phyloP scores from a whole-genome alignment of 2,797 vertebrate species.

The Fundulus diaphanus region DNA sequence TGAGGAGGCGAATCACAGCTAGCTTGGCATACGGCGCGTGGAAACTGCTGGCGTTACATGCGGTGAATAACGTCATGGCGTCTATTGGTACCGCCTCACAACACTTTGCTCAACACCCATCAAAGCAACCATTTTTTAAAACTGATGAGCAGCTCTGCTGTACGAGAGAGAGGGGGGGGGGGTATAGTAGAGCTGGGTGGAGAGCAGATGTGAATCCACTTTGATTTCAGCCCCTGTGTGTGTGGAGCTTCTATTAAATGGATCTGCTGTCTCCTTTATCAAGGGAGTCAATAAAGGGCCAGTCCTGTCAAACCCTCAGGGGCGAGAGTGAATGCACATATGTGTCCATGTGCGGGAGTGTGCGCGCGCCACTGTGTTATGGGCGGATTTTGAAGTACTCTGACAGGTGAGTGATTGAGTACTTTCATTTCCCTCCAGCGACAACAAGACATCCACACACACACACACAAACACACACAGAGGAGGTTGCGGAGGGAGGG shows the following conservation, averaged over 20 bases:
- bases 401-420: slow-evolving; percentile 85
- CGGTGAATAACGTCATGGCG: slow-evolving; percentile 28
- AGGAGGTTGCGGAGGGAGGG: slow-evolving; percentile 52
- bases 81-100: slow-evolving; percentile 37
- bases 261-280: slow-evolving; percentile 83
- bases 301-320: slow-evolving; percentile 77
- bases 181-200: slow-evolving; percentile 54
- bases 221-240: slow-evolving; percentile 63
- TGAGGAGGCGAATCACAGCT: slow-evolving; percentile 21
- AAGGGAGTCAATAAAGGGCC: slow-evolving; percentile 81
- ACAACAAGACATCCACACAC: slow-evolving; percentile 67
- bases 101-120: slow-evolving; percentile 42
- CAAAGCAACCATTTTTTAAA: slow-evolving; percentile 40
- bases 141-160: slow-evolving; percentile 50
- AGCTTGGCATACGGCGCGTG: slow-evolving; percentile 7
- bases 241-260: slow-evolving; percentile 77
- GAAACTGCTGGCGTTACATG: slow-evolving; percentile 1
- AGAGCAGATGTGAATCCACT: slow-evolving; percentile 73
- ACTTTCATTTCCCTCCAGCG: slow-evolving; percentile 81
- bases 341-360: slow-evolving; percentile 47
- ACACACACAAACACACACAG: slow-evolving; percentile 41
- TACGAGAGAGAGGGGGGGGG: slow-evolving; percentile 36
- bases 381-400: slow-evolving; percentile 73
- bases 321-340: slow-evolving; percentile 64
- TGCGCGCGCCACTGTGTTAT: slow-evolving; percentile 44